These are phyloP conservation scores for Oryzias celebensis DNA, from an alignment of 2,113 vertebrate species.

Conservation along the genomic window DNA sequence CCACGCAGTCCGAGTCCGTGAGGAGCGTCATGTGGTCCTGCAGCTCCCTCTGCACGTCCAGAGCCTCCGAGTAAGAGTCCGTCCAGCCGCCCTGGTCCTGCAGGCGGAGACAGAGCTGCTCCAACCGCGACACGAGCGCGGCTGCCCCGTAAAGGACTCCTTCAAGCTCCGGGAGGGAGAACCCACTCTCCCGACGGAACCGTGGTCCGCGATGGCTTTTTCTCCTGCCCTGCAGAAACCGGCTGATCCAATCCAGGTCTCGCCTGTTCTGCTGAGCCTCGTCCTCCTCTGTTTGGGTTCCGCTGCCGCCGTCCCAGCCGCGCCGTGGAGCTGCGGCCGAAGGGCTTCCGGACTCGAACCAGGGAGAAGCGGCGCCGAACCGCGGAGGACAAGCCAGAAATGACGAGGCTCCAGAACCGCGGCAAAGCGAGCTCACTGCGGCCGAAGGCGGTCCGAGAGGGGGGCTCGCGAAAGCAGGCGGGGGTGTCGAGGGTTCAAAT, in stretches of 20 bases:
- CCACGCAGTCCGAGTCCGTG: slow-evolving; percentile 52
- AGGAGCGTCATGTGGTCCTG: slow-evolving; percentile 63
- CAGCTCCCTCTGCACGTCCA: slow-evolving; percentile 52
- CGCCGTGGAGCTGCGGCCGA: not conserved
- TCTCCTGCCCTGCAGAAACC: slow-evolving; percentile 43
- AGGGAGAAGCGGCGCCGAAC: not conserved
- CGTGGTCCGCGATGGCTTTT: not conserved
- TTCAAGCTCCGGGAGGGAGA: slow-evolving; percentile 37
- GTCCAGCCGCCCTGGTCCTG: slow-evolving; percentile 72
- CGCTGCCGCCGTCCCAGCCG: not conserved
- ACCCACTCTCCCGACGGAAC: not conserved
- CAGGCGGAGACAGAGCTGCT: slow-evolving; percentile 59
- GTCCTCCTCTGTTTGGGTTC: slow-evolving; percentile 22
- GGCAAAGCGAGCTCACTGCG: not conserved
- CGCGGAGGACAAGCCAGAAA: not conserved
- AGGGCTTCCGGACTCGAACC: not conserved
- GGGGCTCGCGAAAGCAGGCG: slow-evolving; percentile 47
- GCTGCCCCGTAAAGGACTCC: slow-evolving; percentile 66
- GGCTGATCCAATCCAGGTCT: slow-evolving; percentile 66
- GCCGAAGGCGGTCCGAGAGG: slow-evolving; percentile 2
- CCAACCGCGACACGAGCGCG: slow-evolving; percentile 71
- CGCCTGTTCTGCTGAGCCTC: slow-evolving; percentile 31
- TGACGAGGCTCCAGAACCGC: not conserved
- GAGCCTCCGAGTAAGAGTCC: slow-evolving; percentile 37
- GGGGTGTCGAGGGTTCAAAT: slow-evolving; percentile 60